Percentiles rank a stretch among this genome's conserved stretches.
phyloP scores from a whole-genome alignment of 2,113 vertebrate genomes.

The Oryctolagus cuniculus region mOryCun1.1 NC_091440.1:94251501-94252000 shows the following conservation, averaged over 20 bases:
- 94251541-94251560: neutral
- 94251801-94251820: slow-evolving; percentile 40
- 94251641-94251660: slow-evolving; percentile 62
- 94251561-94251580: neutral
- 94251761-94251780: slow-evolving; percentile 66
- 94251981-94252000: neutral
- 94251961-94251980: neutral
- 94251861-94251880: neutral
- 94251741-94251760: slow-evolving; percentile 72
- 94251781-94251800: slow-evolving; percentile 63
- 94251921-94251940: neutral
- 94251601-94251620: neutral
- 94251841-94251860: slow-evolving; percentile 29
- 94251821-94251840: slow-evolving; percentile 40
- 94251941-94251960: neutral
- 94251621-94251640: slow-evolving; percentile 49
- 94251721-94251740: slow-evolving; percentile 27
- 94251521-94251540: neutral
- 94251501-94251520: neutral
- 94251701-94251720: slow-evolving; percentile 67
- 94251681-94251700: slow-evolving; percentile 34
- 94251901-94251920: neutral
- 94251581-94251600: slow-evolving; percentile 9
- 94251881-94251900: slow-evolving; percentile 25
- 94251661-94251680: slow-evolving; percentile 51